Evolutionary conservation across 2,888 invertebrate genomes (phyloP), one percentile per base, ranked within the genome.

Genomic region (Trachelus stipa): DNA sequence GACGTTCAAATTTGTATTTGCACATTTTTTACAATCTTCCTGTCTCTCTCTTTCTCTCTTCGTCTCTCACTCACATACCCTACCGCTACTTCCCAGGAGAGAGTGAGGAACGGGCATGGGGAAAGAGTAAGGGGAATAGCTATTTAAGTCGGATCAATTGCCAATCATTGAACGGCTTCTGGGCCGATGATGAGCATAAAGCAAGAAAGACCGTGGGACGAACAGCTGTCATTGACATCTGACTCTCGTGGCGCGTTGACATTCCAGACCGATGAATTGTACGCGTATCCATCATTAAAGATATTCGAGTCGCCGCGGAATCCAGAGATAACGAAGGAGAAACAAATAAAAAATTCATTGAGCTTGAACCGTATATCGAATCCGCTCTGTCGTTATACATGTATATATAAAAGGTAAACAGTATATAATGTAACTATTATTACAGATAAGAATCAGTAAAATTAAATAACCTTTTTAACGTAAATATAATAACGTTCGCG

Each of bases 231-330:
- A 81, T 81, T 85, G 83, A 83, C 81, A 82, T 82, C 81, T 81
- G 81, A 80, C 82, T 83, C 81, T 56, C 56, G 56, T 2, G 76
- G 76, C 80, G 77, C 80, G 83, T 81, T 83, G 82, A 84, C 87
- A 86, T 86, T 87, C 85, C 85, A 84, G 81, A 83, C 83, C 83
- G 83, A 56, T 82, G 85, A 85, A 83, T 84, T 82, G 81, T 79
- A 56, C 56, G 56, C 56, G 56, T 56, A 56, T 56, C 56, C 56
- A 1, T 56, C 56, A 1, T 56, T 56, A 56, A 56, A 56, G 15
- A 56, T 23, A 56, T 56, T 9, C 56, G 9, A 56, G 40, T 6
- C 23, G 23, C 56, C 56, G 23, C 15, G 56, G 15, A 56, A 56
- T 56, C 56, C 23, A 23, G 23, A 23, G 23, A 23, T 15, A 56